Base-by-base conservation (phyloP, 2,797 vertebrate species). In the Sebastes vulpes region DNA sequence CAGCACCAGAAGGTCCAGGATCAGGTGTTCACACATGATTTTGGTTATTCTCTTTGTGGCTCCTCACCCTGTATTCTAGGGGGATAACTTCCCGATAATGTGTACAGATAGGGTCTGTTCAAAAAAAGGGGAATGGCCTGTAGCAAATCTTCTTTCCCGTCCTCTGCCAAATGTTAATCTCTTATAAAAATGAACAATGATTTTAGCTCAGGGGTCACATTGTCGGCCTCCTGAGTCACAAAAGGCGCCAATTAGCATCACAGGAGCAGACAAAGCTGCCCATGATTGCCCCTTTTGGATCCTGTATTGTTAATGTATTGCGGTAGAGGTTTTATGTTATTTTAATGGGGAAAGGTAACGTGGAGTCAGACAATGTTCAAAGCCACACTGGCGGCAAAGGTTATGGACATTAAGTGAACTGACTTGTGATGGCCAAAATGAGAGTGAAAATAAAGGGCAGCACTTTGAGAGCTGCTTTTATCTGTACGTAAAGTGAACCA, bases 401-500 rank as follows among this genome's bases (percentile, higher is more conserved):
- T 85, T 84, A 81, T 64, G 28, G 71, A 58, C 46, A 60, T 75
- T 77, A 70, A 68, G 48, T 32, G 56, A 83, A 82, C 59, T n/a
- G 29, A 66, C 72, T 82, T 48, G 61, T 68, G 65, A 79, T 42
- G n/a, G 56, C 42, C 31, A 66, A 74, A 78, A 74, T 73, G 72
- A 81, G 90, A 86, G 77, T 68, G 50, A 70, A 82, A 87, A 83
- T 65, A 67, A 75, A 86, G 82, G 87, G 73, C 81, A 79, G 53
- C 20, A 32, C 69, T 82, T 82, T 81, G 70, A 89, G 87, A 90
- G 82, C 23, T 81, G 65, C 92, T 95, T 95, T 93, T 92, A 96
- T 97, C 93, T 95, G 93, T 91, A 64, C 93, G 91, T 91, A 54
- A 84, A 92, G 76, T 84, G 91, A 92, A 93, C 68, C 61, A 64